Base-by-base conservation (phyloP, 92 coral and sea anemone genomes). In the Desmophyllum pertusum region DNA sequence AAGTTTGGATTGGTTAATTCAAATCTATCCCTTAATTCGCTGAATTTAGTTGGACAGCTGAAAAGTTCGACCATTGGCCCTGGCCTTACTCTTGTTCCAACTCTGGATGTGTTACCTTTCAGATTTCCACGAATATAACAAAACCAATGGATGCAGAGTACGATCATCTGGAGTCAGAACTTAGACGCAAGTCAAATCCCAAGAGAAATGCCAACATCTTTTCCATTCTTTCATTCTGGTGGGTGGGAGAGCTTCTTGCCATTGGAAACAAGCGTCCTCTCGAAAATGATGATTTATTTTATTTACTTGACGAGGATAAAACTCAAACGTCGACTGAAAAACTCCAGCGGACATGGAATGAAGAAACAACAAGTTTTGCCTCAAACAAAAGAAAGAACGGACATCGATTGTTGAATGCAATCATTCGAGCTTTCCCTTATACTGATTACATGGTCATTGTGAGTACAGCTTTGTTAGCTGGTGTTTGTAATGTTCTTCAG, bases 261-360 rank as follows among this genome's bases (percentile, higher is more conserved):
- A 65, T 65, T 8, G 93, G 93, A 21, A 87, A 78, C 80, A 79
- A 87, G 71, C 81, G 86, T 66, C 86, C 90, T 25, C 43, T 90
- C 13, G 93, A 90, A 83, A 83, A 77, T 35, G 86, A 73, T 23
- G 93, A 90, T 71, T 55, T 90, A 37, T 87, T 75, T 69, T 79
- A 88, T 42, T 77, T 90, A 21, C 84, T 87, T 19, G 23, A 65
- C 39, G 80, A 81, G 55, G 79, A 90, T 66, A 87, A 90, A 79
- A 87, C 93, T 21, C 74, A 73, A 62, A 69, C 55, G 3, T 77
- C 85, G 6, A 69, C 92, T 33, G 77, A 84, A 21, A 73, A 62
- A 7, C 92, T 89, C 25, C 13, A 77, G 35, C 45, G 35, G 81
- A 48, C 85, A 21, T 84, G 92, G 92, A 55, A 11, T 21, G 76